A percentile compares a stretch with the other conserved stretches of the same genome.
phyloP scores from a whole-genome alignment of 1,140 invertebrate species.

The Drosophila kohkoa region DNA sequence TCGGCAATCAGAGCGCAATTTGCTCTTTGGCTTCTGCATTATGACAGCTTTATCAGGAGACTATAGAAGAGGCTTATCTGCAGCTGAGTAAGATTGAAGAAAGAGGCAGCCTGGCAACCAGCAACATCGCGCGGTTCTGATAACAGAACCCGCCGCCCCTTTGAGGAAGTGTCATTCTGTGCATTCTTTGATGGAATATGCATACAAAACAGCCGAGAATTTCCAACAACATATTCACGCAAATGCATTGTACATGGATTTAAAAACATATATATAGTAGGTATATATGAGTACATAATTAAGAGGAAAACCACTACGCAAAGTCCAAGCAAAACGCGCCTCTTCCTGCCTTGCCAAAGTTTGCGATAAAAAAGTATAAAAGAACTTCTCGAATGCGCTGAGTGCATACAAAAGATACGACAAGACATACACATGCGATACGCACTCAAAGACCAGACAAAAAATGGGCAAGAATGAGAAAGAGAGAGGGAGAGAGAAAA shows the following conservation, averaged over 20 bases:
- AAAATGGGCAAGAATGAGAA: conserved; percentile 6
- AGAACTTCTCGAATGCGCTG: conserved; percentile 72
- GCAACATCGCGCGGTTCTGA: conserved; percentile 48
- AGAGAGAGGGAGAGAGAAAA: conserved; percentile 12
- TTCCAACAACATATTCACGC: not conserved
- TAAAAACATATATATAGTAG: not conserved
- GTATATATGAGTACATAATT: conserved; percentile 19
- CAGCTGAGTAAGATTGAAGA: conserved; percentile 21
- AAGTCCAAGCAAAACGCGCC: conserved; percentile 69
- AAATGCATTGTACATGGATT: conserved; percentile 14
- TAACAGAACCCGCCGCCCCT: conserved; percentile 54
- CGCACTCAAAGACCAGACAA: conserved; percentile 26
- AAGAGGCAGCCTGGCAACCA: conserved; percentile 34
- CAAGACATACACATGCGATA: conserved; percentile 37
- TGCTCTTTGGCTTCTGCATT: conserved; percentile 68
- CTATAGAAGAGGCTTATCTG: conserved; percentile 45
- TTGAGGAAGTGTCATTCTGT: conserved; percentile 74
- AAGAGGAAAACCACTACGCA: conserved; percentile 41
- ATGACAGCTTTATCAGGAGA: conserved; percentile 27
- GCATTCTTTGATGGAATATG: conserved; percentile 66
- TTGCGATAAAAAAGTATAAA: conserved; percentile 69
- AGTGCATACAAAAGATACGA: conserved; percentile 78
- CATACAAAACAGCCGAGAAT: conserved; percentile 58
- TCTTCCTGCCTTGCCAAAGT: conserved; percentile 76
- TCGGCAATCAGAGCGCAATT: conserved; percentile 68